Evolutionary conservation across 2,113 vertebrate genomes (phyloP).

Genomic region (Mustela lutreola): DNA sequence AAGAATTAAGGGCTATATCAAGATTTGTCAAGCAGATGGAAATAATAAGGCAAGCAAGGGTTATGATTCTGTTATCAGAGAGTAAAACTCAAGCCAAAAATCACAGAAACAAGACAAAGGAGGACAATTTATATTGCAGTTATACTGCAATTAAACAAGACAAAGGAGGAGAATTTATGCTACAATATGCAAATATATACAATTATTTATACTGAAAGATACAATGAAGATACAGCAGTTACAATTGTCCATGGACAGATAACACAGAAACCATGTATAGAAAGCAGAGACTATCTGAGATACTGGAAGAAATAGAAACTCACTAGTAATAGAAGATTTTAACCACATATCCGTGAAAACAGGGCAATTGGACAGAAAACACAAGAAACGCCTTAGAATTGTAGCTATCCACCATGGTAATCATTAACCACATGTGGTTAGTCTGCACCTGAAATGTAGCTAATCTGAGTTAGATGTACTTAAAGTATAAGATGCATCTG

Average conservation of each 20-base stretch:
- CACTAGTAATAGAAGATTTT: background rate
- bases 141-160: too few species aligned
- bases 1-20: background rate
- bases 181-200: too few species aligned
- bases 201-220: background rate
- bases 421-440: background rate
- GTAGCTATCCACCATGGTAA: background rate
- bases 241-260: background rate
- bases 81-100: background rate
- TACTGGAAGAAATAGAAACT: background rate
- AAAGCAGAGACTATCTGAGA: background rate
- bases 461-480: background rate
- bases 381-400: background rate
- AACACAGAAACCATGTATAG: background rate
- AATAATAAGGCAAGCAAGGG: background rate
- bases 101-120: background rate
- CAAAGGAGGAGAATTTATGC: too few species aligned
- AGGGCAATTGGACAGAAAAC: background rate
- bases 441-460: background rate
- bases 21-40: constrained; percentile 44
- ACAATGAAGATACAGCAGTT: background rate
- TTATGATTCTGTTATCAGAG: background rate
- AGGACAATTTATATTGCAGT: background rate
- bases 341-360: background rate
- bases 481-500: background rate